Percentiles rank a stretch among this genome's conserved stretches.
Evolutionary conservation across 1,140 invertebrate species (phyloP).

Genomic region (Cyrtorhinus lividipennis): DNA sequence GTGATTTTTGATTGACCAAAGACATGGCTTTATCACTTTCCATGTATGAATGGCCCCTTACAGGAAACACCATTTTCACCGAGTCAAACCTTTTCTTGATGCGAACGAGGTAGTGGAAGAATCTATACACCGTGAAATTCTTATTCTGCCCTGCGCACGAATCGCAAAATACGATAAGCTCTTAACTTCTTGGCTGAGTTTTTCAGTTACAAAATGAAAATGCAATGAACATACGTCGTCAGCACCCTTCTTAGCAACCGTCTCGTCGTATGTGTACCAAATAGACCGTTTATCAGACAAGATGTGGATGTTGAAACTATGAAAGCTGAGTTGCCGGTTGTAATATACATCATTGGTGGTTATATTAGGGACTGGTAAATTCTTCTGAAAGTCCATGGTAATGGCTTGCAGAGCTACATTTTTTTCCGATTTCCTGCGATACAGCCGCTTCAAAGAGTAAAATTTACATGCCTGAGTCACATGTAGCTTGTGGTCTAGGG

Average conservation of each 20-base stretch:
- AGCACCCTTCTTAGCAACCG: constrained; percentile 18
- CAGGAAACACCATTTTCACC: constrained; percentile 21
- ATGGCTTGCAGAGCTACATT: constrained; percentile 18
- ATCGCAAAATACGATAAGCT: constrained; percentile 23
- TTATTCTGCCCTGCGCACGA: constrained; percentile 23
- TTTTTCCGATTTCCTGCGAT: background rate
- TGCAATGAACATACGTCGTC: constrained; percentile 23
- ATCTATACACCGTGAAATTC: constrained; percentile 19
- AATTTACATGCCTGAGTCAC: constrained; percentile 17
- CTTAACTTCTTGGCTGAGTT: constrained; percentile 14
- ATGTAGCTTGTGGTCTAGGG: constrained; percentile 10
- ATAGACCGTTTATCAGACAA: constrained; percentile 13
- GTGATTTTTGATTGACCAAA: constrained; percentile 19
- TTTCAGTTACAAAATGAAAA: constrained; percentile 18
- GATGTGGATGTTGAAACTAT: constrained; percentile 22
- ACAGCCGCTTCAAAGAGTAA: constrained; percentile 14
- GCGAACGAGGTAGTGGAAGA: constrained; percentile 22
- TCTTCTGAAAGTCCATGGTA: constrained; percentile 22
- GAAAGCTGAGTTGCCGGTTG: constrained; percentile 20
- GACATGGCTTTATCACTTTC: constrained; percentile 22
- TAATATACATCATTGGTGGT: constrained; percentile 24
- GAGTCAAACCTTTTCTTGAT: constrained; percentile 17
- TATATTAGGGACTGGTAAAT: constrained; percentile 16
- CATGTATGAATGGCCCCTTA: constrained; percentile 23
- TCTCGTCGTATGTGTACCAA: constrained; percentile 24